Percentiles rank a stretch among this genome's conserved stretches.
phyloP scores from a whole-genome alignment of 2,888 invertebrate species.

The Malthinus flaveolus region DNA sequence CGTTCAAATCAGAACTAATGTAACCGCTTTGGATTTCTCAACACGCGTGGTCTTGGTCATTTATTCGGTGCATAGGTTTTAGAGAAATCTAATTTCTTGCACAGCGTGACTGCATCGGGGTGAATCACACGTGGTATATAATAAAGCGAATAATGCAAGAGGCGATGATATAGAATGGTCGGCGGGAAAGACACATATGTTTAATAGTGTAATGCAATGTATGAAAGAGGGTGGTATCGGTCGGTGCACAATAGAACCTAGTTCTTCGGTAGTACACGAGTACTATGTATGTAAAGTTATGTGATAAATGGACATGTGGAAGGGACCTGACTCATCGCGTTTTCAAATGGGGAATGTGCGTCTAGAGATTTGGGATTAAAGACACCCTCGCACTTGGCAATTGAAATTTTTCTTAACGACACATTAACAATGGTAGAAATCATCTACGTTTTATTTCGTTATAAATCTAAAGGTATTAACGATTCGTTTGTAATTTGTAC shows the following conservation, averaged over 20 bases:
- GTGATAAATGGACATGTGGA: conserved; percentile 37
- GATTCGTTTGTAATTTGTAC: too few species aligned
- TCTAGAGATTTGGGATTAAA: conserved; percentile 7
- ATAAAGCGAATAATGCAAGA: conserved; percentile 16
- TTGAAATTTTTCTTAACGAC: conserved; percentile 5
- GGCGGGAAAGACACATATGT: conserved; percentile 47
- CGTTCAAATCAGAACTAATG: background rate
- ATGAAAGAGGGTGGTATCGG: conserved; percentile 27
- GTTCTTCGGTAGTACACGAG: conserved; percentile 13
- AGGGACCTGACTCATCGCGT: conserved; percentile 24
- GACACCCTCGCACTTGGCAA: background rate
- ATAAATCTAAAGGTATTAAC: too few species aligned
- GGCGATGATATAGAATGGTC: conserved; percentile 33
- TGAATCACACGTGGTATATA: conserved; percentile 24
- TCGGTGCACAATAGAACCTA: conserved; percentile 24
- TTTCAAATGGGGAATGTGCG: background rate
- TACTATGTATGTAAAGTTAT: conserved; percentile 39
- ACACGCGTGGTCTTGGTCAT: conserved; percentile 12
- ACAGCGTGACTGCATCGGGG: conserved; percentile 20
- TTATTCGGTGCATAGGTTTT: conserved; percentile 14
- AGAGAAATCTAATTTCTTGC: conserved; percentile 10
- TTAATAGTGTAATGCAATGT: conserved; percentile 43
- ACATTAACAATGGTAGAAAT: background rate
- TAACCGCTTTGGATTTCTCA: background rate
- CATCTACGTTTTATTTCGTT: too few species aligned